Evolutionary conservation across 2,797 vertebrate genomes (phyloP).

Genomic region (Neomorphus geoffroyi): DNA sequence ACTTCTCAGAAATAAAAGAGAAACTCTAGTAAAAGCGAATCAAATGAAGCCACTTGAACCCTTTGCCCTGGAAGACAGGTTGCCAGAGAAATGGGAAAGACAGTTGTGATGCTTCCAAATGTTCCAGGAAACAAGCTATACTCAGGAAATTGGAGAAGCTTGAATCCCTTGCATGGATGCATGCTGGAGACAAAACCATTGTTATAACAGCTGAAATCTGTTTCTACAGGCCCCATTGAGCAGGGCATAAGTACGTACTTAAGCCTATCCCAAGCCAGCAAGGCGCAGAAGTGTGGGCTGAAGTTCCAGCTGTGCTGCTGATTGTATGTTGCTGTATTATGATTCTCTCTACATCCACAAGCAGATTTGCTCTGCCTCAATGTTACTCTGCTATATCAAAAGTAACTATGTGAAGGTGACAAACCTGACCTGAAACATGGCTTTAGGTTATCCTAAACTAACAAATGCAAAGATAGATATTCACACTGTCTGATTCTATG

Average conservation of each 20-base stretch:
- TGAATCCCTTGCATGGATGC: not conserved
- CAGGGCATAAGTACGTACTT: not conserved
- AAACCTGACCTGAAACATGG: not conserved
- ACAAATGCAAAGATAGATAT: not conserved
- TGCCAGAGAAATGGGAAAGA: not conserved
- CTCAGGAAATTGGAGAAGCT: not conserved
- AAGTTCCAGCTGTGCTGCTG: constrained; percentile 1
- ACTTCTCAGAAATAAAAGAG: not conserved
- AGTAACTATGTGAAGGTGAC: not conserved
- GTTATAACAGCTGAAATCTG: constrained; percentile 31
- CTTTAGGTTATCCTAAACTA: not conserved
- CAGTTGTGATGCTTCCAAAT: not conserved
- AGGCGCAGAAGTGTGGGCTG: not conserved
- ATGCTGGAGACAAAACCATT: constrained; percentile 17
- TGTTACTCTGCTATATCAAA: not conserved
- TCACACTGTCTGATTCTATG: not conserved
- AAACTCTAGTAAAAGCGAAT: not conserved
- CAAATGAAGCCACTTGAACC: not conserved
- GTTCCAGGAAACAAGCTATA: constrained; percentile 8
- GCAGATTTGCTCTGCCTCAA: not conserved
- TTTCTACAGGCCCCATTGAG: not conserved
- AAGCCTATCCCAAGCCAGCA: not conserved
- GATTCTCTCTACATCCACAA: not conserved
- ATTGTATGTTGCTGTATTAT: not conserved
- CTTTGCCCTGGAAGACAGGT: not conserved